A percentile compares a stretch with the other conserved stretches of the same genome.
These are phyloP conservation scores for Clepsis dumicolana DNA, from an alignment of 2,888 invertebrate species.

Conservation along the genomic window DNA sequence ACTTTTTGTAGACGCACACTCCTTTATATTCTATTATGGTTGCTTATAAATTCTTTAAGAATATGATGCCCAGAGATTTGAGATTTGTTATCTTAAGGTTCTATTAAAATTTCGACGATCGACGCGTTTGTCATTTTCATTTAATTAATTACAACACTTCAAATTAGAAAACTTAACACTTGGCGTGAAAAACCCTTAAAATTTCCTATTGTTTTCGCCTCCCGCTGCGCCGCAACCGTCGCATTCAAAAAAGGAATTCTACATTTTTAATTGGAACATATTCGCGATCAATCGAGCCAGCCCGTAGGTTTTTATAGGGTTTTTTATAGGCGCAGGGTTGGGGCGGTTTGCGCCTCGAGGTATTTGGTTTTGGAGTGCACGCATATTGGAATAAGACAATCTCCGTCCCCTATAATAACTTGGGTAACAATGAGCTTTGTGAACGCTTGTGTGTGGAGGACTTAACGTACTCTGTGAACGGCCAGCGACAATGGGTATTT, in stretches of 20 bases:
- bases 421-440: constrained; percentile 55
- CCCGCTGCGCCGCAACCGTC: constrained; percentile 59
- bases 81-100: neutral
- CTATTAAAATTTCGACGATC: neutral
- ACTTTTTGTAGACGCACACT: too few species aligned
- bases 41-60: too few species aligned
- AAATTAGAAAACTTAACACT: constrained; percentile 38
- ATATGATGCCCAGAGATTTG: neutral
- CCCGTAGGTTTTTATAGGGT: constrained; percentile 47
- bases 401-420: constrained; percentile 70
- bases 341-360: constrained; percentile 70
- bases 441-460: constrained; percentile 38
- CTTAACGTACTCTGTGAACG: constrained; percentile 14
- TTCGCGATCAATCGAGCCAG: constrained; percentile 71
- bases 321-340: constrained; percentile 49
- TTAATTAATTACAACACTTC: constrained; percentile 10
- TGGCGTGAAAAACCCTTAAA: constrained; percentile 33
- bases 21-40: too few species aligned
- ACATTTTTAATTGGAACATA: constrained; percentile 82
- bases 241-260: constrained; percentile 63
- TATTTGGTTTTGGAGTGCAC: constrained; percentile 73
- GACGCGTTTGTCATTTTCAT: neutral
- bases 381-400: constrained; percentile 80
- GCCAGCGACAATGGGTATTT: constrained; percentile 13
- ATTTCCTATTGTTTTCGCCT: constrained; percentile 43